phyloP scores from a whole-genome alignment of 2,888 invertebrate species.

The Argyresthia goedartella region DNA sequence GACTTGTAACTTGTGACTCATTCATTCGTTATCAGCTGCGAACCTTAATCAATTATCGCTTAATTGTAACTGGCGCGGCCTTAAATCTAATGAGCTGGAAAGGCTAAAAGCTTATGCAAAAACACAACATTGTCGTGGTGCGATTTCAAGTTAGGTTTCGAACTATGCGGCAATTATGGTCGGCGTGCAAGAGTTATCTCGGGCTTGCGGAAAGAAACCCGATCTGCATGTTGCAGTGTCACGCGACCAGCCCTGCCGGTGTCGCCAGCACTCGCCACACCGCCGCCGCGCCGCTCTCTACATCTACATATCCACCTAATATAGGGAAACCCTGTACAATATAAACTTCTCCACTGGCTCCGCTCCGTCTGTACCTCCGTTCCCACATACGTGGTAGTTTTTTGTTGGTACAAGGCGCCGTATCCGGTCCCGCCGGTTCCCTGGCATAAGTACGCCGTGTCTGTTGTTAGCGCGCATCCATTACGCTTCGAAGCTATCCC shows the following conservation, averaged over 20 bases:
- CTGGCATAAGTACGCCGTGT: conserved; percentile 3
- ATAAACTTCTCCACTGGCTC: conserved; percentile 6
- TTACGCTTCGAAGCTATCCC: conserved; percentile 24
- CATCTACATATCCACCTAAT: not conserved
- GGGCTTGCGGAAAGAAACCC: conserved; percentile 66
- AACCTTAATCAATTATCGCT: conserved; percentile 22
- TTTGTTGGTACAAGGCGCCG: conserved; percentile 6
- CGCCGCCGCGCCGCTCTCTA: not conserved
- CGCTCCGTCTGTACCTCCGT: conserved; percentile 14
- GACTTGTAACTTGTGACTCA: conserved; percentile 21
- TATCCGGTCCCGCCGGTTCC: conserved; percentile 12
- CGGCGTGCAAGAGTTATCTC: conserved; percentile 46
- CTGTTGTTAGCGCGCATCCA: conserved; percentile 16
- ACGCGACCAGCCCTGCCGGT: conserved; percentile 30
- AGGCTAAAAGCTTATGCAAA: conserved; percentile 44
- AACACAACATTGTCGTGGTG: conserved; percentile 27
- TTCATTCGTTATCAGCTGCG: not conserved
- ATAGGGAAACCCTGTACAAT: not conserved
- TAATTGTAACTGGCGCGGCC: conserved; percentile 40
- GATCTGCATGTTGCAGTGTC: conserved; percentile 45
- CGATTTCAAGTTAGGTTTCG: conserved; percentile 42
- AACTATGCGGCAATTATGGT: conserved; percentile 38
- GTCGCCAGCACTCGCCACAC: not conserved
- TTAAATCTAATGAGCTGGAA: conserved; percentile 39
- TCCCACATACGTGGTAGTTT: conserved; percentile 21